Conservation (phyloP, 2,113 vertebrate species). For the Paracanthobrama guichenoti region DNA sequence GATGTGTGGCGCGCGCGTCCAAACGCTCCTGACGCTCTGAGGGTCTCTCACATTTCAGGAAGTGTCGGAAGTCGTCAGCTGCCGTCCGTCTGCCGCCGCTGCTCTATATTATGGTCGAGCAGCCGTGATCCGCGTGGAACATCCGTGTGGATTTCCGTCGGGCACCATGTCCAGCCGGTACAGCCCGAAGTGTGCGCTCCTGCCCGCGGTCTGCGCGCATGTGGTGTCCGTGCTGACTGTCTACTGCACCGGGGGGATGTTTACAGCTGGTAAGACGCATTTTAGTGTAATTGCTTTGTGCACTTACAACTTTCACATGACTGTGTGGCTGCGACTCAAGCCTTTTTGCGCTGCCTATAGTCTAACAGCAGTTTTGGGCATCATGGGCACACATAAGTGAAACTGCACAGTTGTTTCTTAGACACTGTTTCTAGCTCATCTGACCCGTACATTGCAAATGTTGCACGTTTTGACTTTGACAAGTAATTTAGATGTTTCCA, state of each 20-base stretch:
- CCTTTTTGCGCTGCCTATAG: neutral
- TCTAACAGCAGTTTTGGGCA: neutral
- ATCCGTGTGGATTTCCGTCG: conserved; percentile 71
- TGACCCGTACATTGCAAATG: neutral
- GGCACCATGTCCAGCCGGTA: conserved; percentile 81
- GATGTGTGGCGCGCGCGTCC: conserved; percentile 23
- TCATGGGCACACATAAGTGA: neutral
- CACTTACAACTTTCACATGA: conserved; percentile 26
- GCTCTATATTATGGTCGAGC: conserved; percentile 59
- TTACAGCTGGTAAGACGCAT: conserved; percentile 52
- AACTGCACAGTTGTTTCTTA: neutral
- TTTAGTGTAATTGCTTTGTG: conserved; percentile 59
- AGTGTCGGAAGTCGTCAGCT: conserved; percentile 22
- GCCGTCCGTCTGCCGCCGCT: neutral
- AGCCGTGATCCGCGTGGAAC: conserved; percentile 74
- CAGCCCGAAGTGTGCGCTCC: conserved; percentile 66
- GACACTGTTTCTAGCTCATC: neutral
- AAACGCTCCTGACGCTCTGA: neutral
- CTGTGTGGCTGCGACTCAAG: neutral
- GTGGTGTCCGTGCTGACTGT: conserved; percentile 55
- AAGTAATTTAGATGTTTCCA: too few species aligned
- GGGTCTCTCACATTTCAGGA: conserved; percentile 32
- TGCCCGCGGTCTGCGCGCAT: conserved; percentile 63
- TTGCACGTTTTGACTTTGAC: neutral
- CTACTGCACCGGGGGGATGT: conserved; percentile 44